Evolutionary conservation across 1,140 invertebrate species (phyloP), one percentile per base, ranked within the genome.

Genomic region (Aphidius ervi): DNA sequence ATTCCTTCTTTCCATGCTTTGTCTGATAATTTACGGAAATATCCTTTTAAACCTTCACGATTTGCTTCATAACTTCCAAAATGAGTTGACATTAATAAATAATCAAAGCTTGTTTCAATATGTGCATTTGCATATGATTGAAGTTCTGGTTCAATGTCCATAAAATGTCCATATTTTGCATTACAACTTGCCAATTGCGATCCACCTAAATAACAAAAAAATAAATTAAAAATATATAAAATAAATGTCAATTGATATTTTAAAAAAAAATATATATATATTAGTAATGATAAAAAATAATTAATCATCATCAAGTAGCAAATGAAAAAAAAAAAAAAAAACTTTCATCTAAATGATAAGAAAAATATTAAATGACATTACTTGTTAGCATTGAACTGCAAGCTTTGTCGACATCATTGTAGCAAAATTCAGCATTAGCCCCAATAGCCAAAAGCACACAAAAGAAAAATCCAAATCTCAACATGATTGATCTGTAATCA

Each of bases 51-150:
- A 9, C 91, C 91, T 41, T 82, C 82, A 46, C 91, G 81, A 74
- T 91, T 88, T 52, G 84, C 85, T 68, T 88, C 83, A 72, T 88
- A 92, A 67, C 88, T 91, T 53, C 86, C 87, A 75, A 90, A 93
- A 74, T 90, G 85, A 3, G 87, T 86, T 7, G 89, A 84, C 76
- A 91, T 84, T 4, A 91, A 72, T 10, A 93, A 77, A 64, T 87
- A 91, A 59, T 91, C 84, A 63, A 88, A 90, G 9, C 88, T 91
- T 10, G 83, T 78, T 43, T 83, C 79, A 52, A 93, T 76, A 65
- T 91, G 85, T 9, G 82, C 74, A 66, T 85, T 87, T 6, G 83
- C 83, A 68, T 86, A 91, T 8, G 80, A 74, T 54, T 88, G 80
- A 5, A 86, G 75, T 6, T 79, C 79, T 5, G 69, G 65, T 20